These are phyloP conservation scores for Nipponacmea schrenckii DNA, from an alignment of 2,888 invertebrate species.

Conservation along the genomic window DNA sequence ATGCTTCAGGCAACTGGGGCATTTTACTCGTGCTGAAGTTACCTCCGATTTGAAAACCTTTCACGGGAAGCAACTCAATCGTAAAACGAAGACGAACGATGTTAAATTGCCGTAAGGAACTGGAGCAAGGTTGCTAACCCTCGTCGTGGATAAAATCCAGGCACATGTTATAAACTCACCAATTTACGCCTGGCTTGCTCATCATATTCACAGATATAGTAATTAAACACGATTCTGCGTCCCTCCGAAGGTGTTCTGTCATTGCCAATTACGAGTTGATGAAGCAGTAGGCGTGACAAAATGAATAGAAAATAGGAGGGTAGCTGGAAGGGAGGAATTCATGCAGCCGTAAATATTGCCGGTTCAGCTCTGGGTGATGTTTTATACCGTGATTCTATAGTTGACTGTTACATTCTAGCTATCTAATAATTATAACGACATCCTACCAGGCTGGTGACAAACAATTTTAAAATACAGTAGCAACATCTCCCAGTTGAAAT, in stretches of 20 bases:
- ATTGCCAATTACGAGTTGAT: not conserved
- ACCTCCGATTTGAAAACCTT: not conserved
- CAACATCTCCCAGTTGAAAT: constrained; percentile 1
- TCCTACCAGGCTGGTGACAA: not conserved
- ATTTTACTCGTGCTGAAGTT: not conserved
- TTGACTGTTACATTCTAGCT: not conserved
- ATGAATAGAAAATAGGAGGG: not conserved
- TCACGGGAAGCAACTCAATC: not conserved
- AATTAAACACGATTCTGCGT: constrained; percentile 5
- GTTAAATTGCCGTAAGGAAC: not conserved
- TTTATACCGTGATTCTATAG: not conserved
- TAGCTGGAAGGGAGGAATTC: constrained; percentile 1
- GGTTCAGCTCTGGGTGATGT: not conserved
- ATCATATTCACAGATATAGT: not conserved
- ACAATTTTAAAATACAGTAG: not conserved
- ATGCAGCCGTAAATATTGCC: not conserved
- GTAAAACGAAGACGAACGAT: not conserved
- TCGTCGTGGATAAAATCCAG: not conserved
- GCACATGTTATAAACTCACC: constrained; percentile 1
- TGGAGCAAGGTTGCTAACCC: constrained; percentile 5
- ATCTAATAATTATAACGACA: not conserved
- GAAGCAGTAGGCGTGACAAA: not conserved
- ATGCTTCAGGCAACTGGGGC: not conserved
- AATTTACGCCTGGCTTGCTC: not conserved
- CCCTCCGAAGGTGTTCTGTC: not conserved